These are phyloP conservation scores for Holotrichia oblita DNA, from an alignment of 1,140 invertebrate genomes.

Conservation along the genomic window DNA sequence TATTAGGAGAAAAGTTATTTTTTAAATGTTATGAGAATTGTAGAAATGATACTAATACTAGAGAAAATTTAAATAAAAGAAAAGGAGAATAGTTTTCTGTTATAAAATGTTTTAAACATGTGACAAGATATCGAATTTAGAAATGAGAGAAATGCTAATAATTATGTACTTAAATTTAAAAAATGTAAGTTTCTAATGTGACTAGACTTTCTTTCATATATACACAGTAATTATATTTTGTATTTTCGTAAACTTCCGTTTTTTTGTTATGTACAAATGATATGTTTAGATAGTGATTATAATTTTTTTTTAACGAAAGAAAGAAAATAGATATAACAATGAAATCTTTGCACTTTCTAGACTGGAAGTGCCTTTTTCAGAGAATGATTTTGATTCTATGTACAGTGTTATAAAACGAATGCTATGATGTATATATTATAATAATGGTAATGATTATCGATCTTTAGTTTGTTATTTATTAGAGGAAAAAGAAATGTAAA, in stretches of 20 bases:
- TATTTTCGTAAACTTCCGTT: constrained; percentile 10
- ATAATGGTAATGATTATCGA: constrained; percentile 16
- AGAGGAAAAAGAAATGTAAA: constrained; percentile 37
- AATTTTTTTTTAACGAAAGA: background rate
- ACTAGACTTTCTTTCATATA: no score
- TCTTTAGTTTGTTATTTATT: constrained; percentile 41
- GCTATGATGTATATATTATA: constrained; percentile 40
- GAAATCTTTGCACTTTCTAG: background rate
- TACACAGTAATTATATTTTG: background rate
- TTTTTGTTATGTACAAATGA: constrained; percentile 25
- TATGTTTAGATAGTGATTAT: constrained; percentile 1
- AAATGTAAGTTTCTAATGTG: no score
- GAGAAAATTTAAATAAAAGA: background rate
- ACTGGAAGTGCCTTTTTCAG: constrained; percentile 20
- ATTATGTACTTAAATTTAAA: no score
- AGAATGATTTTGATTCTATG: constrained; percentile 32
- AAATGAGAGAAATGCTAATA: background rate
- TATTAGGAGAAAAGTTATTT: constrained; percentile 37
- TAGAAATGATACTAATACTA: constrained; percentile 22
- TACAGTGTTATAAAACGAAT: constrained; percentile 38
- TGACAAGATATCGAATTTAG: constrained; percentile 22
- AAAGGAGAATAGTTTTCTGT: constrained; percentile 33
- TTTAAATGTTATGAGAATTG: constrained; percentile 18
- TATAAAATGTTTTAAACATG: constrained; percentile 35
- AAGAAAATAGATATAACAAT: constrained; percentile 8